Evolutionary conservation across 2,113 vertebrate species (phyloP), one percentile per base, ranked within the genome.

Genomic region (Manacus vitellinus): DNA sequence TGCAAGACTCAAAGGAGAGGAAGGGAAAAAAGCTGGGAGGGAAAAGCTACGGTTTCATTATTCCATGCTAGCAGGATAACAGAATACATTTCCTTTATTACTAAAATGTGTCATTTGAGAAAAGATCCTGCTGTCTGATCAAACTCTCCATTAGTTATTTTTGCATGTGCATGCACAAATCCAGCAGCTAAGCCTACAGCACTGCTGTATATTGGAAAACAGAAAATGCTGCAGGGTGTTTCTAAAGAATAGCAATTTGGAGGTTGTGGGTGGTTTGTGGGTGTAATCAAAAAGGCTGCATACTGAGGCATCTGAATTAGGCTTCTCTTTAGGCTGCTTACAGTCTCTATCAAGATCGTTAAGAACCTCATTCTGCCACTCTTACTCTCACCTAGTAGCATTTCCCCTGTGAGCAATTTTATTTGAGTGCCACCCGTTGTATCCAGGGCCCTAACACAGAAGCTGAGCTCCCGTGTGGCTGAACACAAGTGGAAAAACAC

Each of bases 1-100:
- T 96, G 93, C 87, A 96, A 58, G 59, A 93, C 84, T 97, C 92
- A 95, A 96, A 97, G 86, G 52, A 65, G 22, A 78, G 80, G 56
- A 81, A 71, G 24, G 43, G 35, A 31, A 66, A 76, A 94, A 93
- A 68, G 43, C 82, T 71, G 39, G 73, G 67, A 89, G 95, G 75
- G 76, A 97, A 97, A 94, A 73, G 51, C 73, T 89, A 83, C 9
- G 4, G 52, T 73, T 94, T 97, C 90, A 93, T 98, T 98, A 97
- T 97, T 97, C 86, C 62, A 65, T 93, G 95, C 95, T 97, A 97
- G 96, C 96, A 91, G 94, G 93, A 96, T 97, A 97, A 96, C 88
- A 93, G 96, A 97, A 94, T 90, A 76, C 49, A 66, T 95, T 97
- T 95, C 91, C 92, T 97, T 97, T 96, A 95, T 97, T 95, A 91